Evolutionary conservation across 2,797 vertebrate species (phyloP).

Genomic region (Cyclura pinguis): DNA sequence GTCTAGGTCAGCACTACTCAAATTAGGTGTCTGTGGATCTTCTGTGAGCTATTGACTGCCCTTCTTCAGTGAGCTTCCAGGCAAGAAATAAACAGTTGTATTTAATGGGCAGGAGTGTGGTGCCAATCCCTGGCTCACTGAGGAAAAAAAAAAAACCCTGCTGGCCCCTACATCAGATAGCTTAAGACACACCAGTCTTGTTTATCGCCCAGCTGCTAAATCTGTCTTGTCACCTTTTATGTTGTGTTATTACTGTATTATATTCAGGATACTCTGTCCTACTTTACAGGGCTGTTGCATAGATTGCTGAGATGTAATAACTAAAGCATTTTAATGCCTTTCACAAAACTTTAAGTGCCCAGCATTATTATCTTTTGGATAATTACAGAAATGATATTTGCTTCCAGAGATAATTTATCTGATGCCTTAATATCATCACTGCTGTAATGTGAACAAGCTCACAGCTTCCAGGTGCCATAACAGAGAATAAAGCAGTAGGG

Average conservation of each 20-base stretch:
- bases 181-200: background rate
- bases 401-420: background rate
- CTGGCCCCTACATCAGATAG: background rate
- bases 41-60: too few species aligned
- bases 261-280: background rate
- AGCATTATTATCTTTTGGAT: slow-evolving; percentile 25
- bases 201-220: too few species aligned
- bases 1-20: too few species aligned
- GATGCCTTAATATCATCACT: background rate
- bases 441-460: background rate
- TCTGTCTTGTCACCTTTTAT: too few species aligned
- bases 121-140: too few species aligned
- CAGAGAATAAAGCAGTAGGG: slow-evolving; percentile 3
- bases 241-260: too few species aligned
- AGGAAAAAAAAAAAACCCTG: too few species aligned
- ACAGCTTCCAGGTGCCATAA: background rate
- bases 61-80: too few species aligned
- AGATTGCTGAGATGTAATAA: background rate
- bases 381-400: slow-evolving; percentile 37
- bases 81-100: too few species aligned
- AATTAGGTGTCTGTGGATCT: too few species aligned
- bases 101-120: too few species aligned
- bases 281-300: background rate
- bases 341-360: background rate
- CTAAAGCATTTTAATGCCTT: background rate